A percentile compares a stretch with the other conserved stretches of the same genome.
Evolutionary conservation across 2,113 vertebrate species (phyloP).

Genomic region (Trogon surrucura): DNA sequence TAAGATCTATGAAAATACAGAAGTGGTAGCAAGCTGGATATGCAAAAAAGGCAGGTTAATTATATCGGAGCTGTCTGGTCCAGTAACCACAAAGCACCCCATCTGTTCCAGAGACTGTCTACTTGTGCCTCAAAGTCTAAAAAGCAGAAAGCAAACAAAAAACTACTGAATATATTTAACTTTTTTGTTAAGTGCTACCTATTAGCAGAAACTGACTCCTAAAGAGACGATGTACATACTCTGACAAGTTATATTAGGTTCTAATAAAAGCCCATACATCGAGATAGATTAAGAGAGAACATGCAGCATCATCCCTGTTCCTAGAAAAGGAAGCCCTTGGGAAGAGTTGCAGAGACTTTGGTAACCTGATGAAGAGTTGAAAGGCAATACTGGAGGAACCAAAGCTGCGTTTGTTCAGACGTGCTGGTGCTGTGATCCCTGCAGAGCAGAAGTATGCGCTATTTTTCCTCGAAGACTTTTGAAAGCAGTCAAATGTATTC

Average conservation of each 20-base stretch:
- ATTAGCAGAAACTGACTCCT: not conserved
- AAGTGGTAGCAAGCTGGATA: not conserved
- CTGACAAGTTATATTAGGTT: not conserved
- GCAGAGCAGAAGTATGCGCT: not conserved
- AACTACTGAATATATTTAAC: not conserved
- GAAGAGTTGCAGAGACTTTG: not conserved
- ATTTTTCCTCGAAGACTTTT: not conserved
- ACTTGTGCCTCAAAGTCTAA: not conserved
- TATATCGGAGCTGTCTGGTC: not conserved
- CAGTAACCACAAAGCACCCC: not conserved
- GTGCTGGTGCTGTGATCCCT: not conserved
- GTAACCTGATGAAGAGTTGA: not conserved
- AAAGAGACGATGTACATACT: not conserved
- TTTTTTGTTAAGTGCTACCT: not conserved
- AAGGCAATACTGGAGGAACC: not conserved
- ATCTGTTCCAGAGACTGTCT: not conserved
- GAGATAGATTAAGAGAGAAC: not conserved
- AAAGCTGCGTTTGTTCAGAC: not conserved
- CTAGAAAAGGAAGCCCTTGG: not conserved
- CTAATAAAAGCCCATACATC: not conserved
- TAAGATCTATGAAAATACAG: not conserved
- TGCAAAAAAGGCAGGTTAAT: conserved; percentile 31
- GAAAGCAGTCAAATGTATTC: not conserved
- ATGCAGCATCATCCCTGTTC: not conserved
- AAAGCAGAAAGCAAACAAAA: conserved; percentile 14